Conservation (phyloP, 2,113 vertebrate species). For the Gambusia holbrooki region DNA sequence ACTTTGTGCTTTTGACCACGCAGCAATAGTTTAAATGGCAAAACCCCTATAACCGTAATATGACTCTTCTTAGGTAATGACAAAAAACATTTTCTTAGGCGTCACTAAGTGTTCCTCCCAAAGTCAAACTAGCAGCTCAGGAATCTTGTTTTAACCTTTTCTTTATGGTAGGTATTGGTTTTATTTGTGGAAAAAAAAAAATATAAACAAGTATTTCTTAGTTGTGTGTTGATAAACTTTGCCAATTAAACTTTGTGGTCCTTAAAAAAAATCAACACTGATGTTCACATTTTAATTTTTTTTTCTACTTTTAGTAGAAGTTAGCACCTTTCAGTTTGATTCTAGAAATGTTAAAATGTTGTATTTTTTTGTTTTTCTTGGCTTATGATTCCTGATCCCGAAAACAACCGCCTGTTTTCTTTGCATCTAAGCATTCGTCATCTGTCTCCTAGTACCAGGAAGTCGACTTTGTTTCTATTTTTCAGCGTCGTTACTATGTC, state of each 20-base stretch:
- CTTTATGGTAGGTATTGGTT: not conserved
- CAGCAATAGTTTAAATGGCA: not conserved
- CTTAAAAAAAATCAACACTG: not conserved
- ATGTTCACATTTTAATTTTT: not conserved
- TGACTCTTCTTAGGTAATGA: not conserved
- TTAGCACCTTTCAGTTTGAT: not conserved
- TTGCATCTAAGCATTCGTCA: slow-evolving; percentile 43
- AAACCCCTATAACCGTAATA: not conserved
- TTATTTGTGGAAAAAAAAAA: not conserved
- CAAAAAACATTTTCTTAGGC: not conserved
- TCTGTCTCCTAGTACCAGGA: slow-evolving; percentile 59
- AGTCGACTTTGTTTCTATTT: slow-evolving; percentile 65
- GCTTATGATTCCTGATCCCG: slow-evolving; percentile 27
- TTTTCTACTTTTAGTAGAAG: not conserved
- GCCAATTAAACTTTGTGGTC: not conserved
- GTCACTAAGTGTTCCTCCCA: not conserved
- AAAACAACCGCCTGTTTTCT: slow-evolving; percentile 35
- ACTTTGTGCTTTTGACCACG: not conserved
- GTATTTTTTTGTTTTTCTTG: slow-evolving; percentile 3
- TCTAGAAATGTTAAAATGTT: not conserved
- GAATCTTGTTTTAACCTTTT: not conserved
- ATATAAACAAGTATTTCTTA: no score
- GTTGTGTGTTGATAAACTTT: not conserved
- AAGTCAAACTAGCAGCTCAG: not conserved
- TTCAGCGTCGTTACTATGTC: slow-evolving; percentile 48